A percentile compares a stretch with the other conserved stretches of the same genome.
Evolutionary conservation across 2,888 invertebrate genomes (phyloP).

Genomic region (Hecatera dysodea): DNA sequence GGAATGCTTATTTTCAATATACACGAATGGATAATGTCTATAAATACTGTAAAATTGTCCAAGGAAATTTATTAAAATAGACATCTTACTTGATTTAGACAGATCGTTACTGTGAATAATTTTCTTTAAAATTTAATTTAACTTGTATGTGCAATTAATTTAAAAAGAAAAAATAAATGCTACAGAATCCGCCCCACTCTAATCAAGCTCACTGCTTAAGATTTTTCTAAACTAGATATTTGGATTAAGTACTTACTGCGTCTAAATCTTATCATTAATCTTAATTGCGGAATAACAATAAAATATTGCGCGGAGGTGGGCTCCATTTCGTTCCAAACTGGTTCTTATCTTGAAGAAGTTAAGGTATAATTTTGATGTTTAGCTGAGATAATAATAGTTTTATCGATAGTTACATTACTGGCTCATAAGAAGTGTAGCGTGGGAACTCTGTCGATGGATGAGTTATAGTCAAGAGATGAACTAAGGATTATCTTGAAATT

Average conservation of each 20-base stretch:
- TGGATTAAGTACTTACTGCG: slow-evolving; percentile 90
- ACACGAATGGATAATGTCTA: no score
- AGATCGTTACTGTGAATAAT: no score
- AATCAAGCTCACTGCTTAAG: slow-evolving; percentile 66
- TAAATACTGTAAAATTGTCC: no score
- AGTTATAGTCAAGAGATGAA: slow-evolving; percentile 81
- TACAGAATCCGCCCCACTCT: slow-evolving; percentile 60
- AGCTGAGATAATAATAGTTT: slow-evolving; percentile 80
- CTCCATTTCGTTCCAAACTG: slow-evolving; percentile 71
- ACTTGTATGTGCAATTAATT: no score
- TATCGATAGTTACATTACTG: slow-evolving; percentile 86
- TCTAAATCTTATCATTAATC: slow-evolving; percentile 90
- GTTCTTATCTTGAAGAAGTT: slow-evolving; percentile 73
- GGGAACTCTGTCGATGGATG: slow-evolving; percentile 86
- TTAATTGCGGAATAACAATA: slow-evolving; percentile 91
- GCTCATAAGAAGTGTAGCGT: slow-evolving; percentile 89
- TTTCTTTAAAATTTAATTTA: no score
- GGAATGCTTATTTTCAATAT: no score
- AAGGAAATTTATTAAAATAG: no score
- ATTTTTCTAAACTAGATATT: slow-evolving; percentile 86
- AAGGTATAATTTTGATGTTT: slow-evolving; percentile 77
- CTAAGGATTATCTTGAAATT: slow-evolving; percentile 67
- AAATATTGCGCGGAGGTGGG: slow-evolving; percentile 85
- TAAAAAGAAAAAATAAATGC: slow-evolving; percentile 38
- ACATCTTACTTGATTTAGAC: no score